A percentile compares a stretch with the other conserved stretches of the same genome.
Conservation (phyloP, 2,888 invertebrate species). For the Seladonia tumulorum region DNA sequence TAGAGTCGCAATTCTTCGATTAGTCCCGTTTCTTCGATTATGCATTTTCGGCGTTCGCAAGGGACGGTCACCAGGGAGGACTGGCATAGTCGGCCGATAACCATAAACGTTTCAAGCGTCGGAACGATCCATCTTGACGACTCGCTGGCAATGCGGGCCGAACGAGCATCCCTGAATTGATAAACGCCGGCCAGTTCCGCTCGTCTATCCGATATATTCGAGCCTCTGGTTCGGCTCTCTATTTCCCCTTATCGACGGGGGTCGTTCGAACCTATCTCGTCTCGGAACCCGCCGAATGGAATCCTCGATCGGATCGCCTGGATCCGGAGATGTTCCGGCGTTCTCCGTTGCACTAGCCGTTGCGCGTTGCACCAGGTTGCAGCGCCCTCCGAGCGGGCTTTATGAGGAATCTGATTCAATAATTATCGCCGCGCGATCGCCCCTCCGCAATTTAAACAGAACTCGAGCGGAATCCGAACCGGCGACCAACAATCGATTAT, state of each 20-base stretch:
- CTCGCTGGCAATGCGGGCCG: slow-evolving; percentile 20
- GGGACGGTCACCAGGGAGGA: background rate
- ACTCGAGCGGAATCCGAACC: slow-evolving; percentile 15
- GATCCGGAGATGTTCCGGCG: slow-evolving; percentile 54
- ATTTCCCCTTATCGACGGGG: slow-evolving; percentile 50
- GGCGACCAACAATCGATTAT: background rate
- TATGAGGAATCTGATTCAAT: slow-evolving; percentile 59
- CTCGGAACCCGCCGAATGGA: slow-evolving; percentile 55
- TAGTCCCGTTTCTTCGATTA: no score
- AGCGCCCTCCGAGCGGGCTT: slow-evolving; percentile 21
- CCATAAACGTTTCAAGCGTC: slow-evolving; percentile 31
- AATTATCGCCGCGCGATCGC: slow-evolving; percentile 36
- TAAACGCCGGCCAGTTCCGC: slow-evolving; percentile 53
- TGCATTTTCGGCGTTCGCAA: background rate
- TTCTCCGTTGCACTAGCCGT: slow-evolving; percentile 36
- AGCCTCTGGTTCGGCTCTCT: slow-evolving; percentile 23
- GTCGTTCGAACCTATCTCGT: slow-evolving; percentile 42
- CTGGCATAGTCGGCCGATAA: background rate
- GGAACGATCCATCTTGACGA: slow-evolving; percentile 13
- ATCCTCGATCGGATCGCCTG: slow-evolving; percentile 57
- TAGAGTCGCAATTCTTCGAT: no score
- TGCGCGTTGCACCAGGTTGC: background rate
- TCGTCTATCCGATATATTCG: slow-evolving; percentile 42
- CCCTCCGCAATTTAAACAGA: slow-evolving; percentile 21
- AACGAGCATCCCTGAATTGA: slow-evolving; percentile 52